phyloP scores from a whole-genome alignment of 1,140 invertebrate species.

The Bombus sibiricus region DNA sequence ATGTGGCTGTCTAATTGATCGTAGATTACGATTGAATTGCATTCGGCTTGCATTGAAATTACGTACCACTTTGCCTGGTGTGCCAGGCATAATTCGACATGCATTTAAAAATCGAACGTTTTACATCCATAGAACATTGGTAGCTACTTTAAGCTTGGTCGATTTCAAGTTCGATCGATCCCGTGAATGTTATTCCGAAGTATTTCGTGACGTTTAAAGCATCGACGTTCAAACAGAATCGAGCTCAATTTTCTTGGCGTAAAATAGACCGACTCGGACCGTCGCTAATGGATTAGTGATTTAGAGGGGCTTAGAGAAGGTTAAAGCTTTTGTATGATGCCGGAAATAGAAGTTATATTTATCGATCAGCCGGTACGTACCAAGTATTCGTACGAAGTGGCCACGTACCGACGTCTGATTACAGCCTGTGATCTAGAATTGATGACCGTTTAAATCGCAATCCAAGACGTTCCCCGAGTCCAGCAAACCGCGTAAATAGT shows the following conservation, averaged over 20 bases:
- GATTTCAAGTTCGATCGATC: neutral
- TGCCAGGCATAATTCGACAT: neutral
- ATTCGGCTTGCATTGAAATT: neutral
- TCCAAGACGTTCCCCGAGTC: neutral
- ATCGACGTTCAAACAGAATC: neutral
- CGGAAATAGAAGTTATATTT: conserved; percentile 50
- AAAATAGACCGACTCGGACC: neutral
- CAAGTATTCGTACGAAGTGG: conserved; percentile 10
- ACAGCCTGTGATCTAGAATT: conserved; percentile 41
- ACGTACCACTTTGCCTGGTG: neutral
- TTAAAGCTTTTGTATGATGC: conserved; percentile 28
- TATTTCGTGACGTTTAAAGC: neutral
- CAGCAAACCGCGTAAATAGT: conserved; percentile 20
- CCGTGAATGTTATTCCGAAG: no score
- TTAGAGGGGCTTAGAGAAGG: conserved; percentile 6
- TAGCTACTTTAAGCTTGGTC: neutral
- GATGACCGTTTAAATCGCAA: conserved; percentile 42
- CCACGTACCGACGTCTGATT: conserved; percentile 30
- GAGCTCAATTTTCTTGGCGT: neutral
- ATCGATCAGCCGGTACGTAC: conserved; percentile 35
- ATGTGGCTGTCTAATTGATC: conserved; percentile 9
- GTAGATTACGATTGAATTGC: neutral
- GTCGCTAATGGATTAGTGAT: conserved; percentile 19
- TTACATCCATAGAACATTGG: neutral
- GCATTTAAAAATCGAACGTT: neutral